Conservation (phyloP, 2,797 vertebrate genomes). For the Phyllotis vaccarum region DNA sequence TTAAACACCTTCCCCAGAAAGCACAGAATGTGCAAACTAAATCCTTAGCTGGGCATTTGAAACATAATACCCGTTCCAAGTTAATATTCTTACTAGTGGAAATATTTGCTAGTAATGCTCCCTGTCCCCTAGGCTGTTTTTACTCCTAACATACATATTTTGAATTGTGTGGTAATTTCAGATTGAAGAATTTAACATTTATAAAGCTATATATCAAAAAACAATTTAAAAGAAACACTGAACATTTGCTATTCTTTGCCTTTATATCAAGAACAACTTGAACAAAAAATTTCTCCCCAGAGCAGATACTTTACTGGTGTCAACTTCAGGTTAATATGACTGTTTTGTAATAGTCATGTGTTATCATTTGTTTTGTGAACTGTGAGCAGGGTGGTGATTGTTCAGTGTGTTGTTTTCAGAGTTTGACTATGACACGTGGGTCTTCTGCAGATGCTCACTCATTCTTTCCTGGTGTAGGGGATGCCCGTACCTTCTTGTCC, state of each 20-base stretch:
- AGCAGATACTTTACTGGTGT: not conserved
- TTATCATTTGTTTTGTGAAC: not conserved
- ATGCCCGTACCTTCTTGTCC: not conserved
- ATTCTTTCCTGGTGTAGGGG: not conserved
- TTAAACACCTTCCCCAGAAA: not conserved
- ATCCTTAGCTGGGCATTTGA: not conserved
- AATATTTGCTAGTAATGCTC: not conserved
- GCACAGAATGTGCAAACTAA: not conserved
- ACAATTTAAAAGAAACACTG: conserved; percentile 18
- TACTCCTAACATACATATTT: not conserved
- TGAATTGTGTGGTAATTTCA: conserved; percentile 32
- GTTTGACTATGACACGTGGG: too few species aligned
- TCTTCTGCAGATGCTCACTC: not conserved
- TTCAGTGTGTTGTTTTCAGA: not conserved
- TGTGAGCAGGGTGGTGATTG: not conserved
- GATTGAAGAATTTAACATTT: conserved; percentile 22
- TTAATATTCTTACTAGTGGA: conserved; percentile 29
- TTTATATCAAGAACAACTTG: conserved; percentile 47
- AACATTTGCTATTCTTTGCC: conserved; percentile 15
- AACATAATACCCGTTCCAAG: not conserved
- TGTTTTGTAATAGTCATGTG: not conserved
- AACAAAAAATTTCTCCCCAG: not conserved
- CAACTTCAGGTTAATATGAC: not conserved
- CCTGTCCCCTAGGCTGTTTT: not conserved
- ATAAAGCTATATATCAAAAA: conserved; percentile 5